phyloP scores from a whole-genome alignment of 2,113 vertebrate species.

The zebrafish (Danio rerio) region GRCz12tu NC_133193.1:43486501-43487000 shows the following conservation, averaged over 20 bases:
- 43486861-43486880: no score
- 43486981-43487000: no score
- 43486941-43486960: no score
- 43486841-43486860: no score
- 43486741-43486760: slow-evolving; percentile 53
- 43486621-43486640: slow-evolving; percentile 54
- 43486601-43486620: slow-evolving; percentile 49
- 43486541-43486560: background rate
- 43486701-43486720: slow-evolving; percentile 52
- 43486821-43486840: no score
- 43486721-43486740: slow-evolving; percentile 47
- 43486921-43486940: no score
- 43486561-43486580: slow-evolving; percentile 52
- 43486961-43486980: no score
- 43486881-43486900: no score
- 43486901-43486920: no score
- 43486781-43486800: background rate
- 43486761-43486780: background rate
- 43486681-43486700: slow-evolving; percentile 61
- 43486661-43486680: slow-evolving; percentile 61
- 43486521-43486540: background rate
- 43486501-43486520: background rate
- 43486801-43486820: no score
- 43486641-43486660: slow-evolving; percentile 63
- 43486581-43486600: slow-evolving; percentile 59